A percentile compares a stretch with the other conserved stretches of the same genome.
Conservation (phyloP, 2,797 vertebrate species). For the Diplodus sargus region DNA sequence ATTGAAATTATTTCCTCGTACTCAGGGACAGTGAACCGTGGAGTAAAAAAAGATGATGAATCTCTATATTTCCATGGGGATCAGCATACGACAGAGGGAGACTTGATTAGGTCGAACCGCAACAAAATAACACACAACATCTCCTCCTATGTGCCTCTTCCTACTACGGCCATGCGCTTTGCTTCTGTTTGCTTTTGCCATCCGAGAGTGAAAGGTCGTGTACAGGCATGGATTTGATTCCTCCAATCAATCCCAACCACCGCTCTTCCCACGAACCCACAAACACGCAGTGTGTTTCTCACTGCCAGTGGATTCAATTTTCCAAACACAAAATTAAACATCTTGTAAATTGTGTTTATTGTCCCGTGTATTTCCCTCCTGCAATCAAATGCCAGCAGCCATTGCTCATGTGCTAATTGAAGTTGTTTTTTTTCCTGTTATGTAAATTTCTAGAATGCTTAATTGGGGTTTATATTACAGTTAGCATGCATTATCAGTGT, state of each 20-base stretch:
- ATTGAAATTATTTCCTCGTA: constrained; percentile 87
- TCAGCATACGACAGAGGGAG: constrained; percentile 77
- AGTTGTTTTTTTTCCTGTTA: constrained; percentile 65
- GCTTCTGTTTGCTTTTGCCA: constrained; percentile 19
- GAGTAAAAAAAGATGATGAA: constrained; percentile 87
- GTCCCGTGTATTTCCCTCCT: constrained; percentile 66
- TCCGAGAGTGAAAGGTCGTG: constrained; percentile 57
- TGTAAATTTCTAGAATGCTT: constrained; percentile 75
- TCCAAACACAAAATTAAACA: constrained; percentile 78
- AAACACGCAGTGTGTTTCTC: constrained; percentile 50
- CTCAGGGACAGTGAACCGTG: constrained; percentile 81
- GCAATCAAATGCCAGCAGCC: constrained; percentile 77
- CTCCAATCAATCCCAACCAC: constrained; percentile 66
- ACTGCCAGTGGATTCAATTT: constrained; percentile 74
- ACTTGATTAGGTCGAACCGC: constrained; percentile 81
- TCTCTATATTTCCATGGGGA: constrained; percentile 86
- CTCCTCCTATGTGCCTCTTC: constrained; percentile 36
- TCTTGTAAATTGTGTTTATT: constrained; percentile 80
- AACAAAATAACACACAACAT: constrained; percentile 61
- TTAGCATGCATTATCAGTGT: constrained; percentile 71
- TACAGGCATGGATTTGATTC: constrained; percentile 60
- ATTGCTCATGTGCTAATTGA: constrained; percentile 79
- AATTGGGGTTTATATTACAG: constrained; percentile 79
- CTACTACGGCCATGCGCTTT: constrained; percentile 12
- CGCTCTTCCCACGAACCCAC: constrained; percentile 54